These are phyloP conservation scores for Myiozetetes cayanensis DNA, from an alignment of 2,113 vertebrate genomes.

Conservation along the genomic window DNA sequence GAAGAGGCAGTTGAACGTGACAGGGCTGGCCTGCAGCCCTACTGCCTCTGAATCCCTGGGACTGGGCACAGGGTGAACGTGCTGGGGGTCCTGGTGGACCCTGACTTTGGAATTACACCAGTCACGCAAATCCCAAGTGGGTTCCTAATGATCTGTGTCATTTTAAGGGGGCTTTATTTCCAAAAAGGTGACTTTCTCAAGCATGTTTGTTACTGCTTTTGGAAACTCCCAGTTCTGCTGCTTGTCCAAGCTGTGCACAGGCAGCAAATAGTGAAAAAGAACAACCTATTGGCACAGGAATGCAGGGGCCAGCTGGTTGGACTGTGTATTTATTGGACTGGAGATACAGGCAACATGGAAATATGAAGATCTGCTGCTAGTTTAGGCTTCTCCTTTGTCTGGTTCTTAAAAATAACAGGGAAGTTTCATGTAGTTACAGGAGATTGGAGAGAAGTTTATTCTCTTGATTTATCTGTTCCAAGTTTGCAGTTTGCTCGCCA, in stretches of 20 bases:
- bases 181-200: background rate
- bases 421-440: background rate
- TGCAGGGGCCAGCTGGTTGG: background rate
- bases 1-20: background rate
- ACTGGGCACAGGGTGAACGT: accelerated
- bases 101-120: background rate
- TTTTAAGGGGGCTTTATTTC: background rate
- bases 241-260: background rate
- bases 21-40: background rate
- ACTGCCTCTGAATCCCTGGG: background rate
- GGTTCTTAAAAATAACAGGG: background rate
- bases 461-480: background rate
- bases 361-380: background rate
- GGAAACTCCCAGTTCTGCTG: background rate
- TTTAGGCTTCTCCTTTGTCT: background rate
- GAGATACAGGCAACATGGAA: background rate
- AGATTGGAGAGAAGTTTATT: background rate
- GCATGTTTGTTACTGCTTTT: background rate
- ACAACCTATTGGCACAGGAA: background rate
- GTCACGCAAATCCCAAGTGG: background rate
- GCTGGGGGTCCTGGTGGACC: background rate
- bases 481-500: background rate
- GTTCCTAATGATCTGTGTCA: accelerated
- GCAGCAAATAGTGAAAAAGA: background rate
- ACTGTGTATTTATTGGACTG: background rate